Evolutionary conservation across 2,888 invertebrate genomes (phyloP), one percentile per base, ranked within the genome.

Genomic region (Drosophila peninsularis): DNA sequence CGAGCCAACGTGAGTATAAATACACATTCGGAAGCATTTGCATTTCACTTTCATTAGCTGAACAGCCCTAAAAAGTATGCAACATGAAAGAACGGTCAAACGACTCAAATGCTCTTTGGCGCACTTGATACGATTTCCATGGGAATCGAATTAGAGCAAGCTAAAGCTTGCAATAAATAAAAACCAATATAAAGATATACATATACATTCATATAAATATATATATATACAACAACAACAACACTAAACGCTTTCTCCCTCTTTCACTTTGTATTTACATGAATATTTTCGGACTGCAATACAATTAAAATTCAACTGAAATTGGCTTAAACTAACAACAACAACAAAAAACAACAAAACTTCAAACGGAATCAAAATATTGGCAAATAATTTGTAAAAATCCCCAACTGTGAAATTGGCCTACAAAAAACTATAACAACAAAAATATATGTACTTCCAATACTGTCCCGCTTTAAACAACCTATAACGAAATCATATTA

Each of bases 311-410:
- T 62, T 44, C 49, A 54, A 71, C 62, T 44, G 17, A 54, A 54
- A 87, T 88, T 80, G 82, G 87, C 72, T 54, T 41, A 55, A 57
- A 47, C 17, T 11, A 60, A 49, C 24, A 24, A 13, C 3, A 24
- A 54, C n/a, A n/a, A n/a, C n/a, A 60, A 49, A 19, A 24, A 13
- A 55, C 61, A 44, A 19, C 53, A 62, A 60, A 72, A 71, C 30
- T 60, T 68, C 45, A 58, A 61, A 66, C 42, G 57, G 70, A 57
- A 75, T 45, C 34, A 9, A 56, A 41, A 76, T 64, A 81, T 76
- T 71, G 69, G 65, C 72, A 88, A 81, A 79, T 87, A 84, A 82
- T 82, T 82, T 88, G 82, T 73, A 60, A 75, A 86, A 75, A 75
- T 71, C 54, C 75, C 69, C 75, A 75, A 71, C 80, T 75, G 74